A percentile compares a stretch with the other conserved stretches of the same genome.
These are phyloP conservation scores for Drosophila aldrichi DNA, from an alignment of 2,888 invertebrate genomes.

Conservation along the genomic window DNA sequence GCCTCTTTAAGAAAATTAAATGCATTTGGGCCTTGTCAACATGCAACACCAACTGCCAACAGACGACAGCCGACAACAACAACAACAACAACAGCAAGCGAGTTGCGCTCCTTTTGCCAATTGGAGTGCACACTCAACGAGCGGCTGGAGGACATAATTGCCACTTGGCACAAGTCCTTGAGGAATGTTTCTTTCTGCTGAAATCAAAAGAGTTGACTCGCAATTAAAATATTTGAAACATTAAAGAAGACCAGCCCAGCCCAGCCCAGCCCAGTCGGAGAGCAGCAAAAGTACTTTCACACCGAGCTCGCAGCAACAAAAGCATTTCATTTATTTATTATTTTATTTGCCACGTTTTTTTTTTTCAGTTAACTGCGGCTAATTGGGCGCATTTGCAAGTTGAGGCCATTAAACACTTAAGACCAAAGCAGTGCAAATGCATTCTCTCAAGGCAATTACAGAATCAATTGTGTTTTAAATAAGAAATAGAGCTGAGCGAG, in stretches of 20 bases:
- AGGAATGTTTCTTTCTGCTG: constrained; percentile 56
- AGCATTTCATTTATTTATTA: constrained; percentile 40
- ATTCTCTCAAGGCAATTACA: constrained; percentile 5
- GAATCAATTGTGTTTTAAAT: constrained; percentile 27
- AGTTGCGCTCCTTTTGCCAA: constrained; percentile 45
- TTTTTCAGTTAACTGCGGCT: too few relatives aligned
- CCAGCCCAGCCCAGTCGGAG: constrained; percentile 11
- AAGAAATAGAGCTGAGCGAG: not conserved
- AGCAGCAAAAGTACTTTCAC: not conserved
- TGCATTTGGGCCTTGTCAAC: constrained; percentile 76
- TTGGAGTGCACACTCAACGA: constrained; percentile 56
- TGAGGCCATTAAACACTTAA: constrained; percentile 25
- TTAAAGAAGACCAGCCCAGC: constrained; percentile 46
- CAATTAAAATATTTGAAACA: constrained; percentile 69
- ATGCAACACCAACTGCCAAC: constrained; percentile 48
- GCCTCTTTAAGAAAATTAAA: constrained; percentile 80
- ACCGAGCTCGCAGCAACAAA: constrained; percentile 6
- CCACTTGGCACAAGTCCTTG: constrained; percentile 64
- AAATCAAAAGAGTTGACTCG: constrained; percentile 68
- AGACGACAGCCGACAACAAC: constrained; percentile 22
- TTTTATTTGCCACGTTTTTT: constrained; percentile 5
- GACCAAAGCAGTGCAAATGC: not conserved
- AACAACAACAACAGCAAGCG: constrained; percentile 20
- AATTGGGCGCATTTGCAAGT: constrained; percentile 29
- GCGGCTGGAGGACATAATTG: constrained; percentile 68